phyloP scores from a whole-genome alignment of 2,888 invertebrate species.

The Laspeyria flexula region DNA sequence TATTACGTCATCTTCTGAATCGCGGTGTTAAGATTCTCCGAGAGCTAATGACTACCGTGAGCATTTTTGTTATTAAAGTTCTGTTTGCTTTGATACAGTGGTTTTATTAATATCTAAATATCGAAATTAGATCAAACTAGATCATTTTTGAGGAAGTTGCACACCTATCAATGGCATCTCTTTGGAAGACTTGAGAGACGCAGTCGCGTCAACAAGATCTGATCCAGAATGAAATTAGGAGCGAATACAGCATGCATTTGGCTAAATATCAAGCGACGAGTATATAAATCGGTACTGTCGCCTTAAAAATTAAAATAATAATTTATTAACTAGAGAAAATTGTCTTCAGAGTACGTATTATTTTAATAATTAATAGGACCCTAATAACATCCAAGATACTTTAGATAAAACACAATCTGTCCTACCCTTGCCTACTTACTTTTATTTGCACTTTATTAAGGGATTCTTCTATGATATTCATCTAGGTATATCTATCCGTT shows the following conservation, averaged over 20 bases:
- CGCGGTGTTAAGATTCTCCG: too few species aligned
- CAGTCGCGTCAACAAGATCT: conserved; percentile 19
- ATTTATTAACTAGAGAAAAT: conserved; percentile 34
- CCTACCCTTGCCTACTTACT: conserved; percentile 47
- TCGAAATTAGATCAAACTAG: too few species aligned
- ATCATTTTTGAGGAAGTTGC: too few species aligned
- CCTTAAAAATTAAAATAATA: conserved; percentile 8
- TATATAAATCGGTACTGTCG: conserved; percentile 21
- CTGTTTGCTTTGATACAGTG: too few species aligned
- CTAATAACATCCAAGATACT: conserved; percentile 43
- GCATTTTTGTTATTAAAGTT: too few species aligned
- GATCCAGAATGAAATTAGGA: conserved; percentile 15
- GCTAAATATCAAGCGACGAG: conserved; percentile 31
- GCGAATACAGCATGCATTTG: conserved; percentile 23
- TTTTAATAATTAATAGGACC: conserved; percentile 49
- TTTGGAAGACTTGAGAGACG: conserved; percentile 56
- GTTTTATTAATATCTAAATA: too few species aligned
- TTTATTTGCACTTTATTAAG: conserved; percentile 55
- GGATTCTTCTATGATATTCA: conserved; percentile 21
- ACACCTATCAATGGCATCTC: conserved; percentile 47
- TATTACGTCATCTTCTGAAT: too few species aligned
- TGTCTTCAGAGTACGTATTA: conserved; percentile 40
- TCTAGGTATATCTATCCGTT: conserved; percentile 29
- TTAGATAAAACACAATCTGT: conserved; percentile 34
- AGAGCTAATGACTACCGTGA: too few species aligned